Percentiles rank a stretch among this genome's conserved stretches.
Conservation (phyloP, 2,113 vertebrate species). For the Hassar affinis region DNA sequence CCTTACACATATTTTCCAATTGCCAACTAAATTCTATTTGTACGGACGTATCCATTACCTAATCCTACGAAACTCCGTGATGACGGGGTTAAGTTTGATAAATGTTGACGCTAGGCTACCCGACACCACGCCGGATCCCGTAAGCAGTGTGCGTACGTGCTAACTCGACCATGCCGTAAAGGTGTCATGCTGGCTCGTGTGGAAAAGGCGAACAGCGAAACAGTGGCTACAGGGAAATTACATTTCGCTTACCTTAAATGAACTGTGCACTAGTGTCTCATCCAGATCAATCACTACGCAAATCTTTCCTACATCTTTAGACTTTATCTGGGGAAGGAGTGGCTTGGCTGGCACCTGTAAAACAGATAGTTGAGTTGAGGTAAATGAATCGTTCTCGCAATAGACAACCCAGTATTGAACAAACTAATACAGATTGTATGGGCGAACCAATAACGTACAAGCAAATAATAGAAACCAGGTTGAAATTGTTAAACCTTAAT, state of each 20-base stretch:
- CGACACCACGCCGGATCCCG: not conserved
- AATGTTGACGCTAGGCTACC: slow-evolving; percentile 7
- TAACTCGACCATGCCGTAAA: not conserved
- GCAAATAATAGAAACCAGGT: not conserved
- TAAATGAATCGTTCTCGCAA: not conserved
- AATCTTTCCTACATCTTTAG: slow-evolving; percentile 77
- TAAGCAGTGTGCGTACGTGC: not conserved
- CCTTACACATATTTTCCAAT: not conserved
- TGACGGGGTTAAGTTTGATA: not conserved
- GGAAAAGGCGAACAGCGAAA: not conserved
- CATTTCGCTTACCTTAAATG: slow-evolving; percentile 73
- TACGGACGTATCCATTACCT: not conserved
- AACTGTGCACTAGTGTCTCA: slow-evolving; percentile 80
- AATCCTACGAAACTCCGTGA: not conserved
- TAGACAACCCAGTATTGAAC: not conserved
- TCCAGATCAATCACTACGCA: slow-evolving; percentile 80
- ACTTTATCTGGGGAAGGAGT: slow-evolving; percentile 73
- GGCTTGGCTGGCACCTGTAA: slow-evolving; percentile 71
- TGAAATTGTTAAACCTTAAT: not conserved
- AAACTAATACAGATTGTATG: not conserved
- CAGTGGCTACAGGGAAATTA: not conserved
- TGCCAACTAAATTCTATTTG: not conserved
- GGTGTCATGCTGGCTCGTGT: not conserved
- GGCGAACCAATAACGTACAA: not conserved
- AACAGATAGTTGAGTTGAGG: slow-evolving; percentile 17